Base-by-base conservation (phyloP, 2,888 invertebrate species). In the Unio delphinus region DNA sequence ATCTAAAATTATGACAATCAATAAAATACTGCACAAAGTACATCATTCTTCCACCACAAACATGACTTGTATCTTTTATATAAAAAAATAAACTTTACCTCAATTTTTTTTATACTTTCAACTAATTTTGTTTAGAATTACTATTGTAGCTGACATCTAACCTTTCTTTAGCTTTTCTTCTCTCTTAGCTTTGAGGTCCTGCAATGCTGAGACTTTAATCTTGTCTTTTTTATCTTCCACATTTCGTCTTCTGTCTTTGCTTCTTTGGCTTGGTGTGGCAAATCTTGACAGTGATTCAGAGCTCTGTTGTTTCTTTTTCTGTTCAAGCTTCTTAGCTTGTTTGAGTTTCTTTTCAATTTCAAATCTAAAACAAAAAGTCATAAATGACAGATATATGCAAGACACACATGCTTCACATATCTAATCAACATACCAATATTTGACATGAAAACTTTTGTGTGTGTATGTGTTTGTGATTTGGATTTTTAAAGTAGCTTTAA, bases 301-400 rank as follows among this genome's bases (percentile, higher is more conserved):
- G 65, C 90, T 91, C 73, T 91, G 91, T 57, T 73, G 73, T 69
- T 92, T 91, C 84, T 92, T 93, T 70, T 90, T 89, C 73, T 90
- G 91, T 90, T 95, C 95, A 65, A 94, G 93, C 81, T 94, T 94
- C 80, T 94, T 94, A 0, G 96, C 96, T 76, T 96, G 92, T 34
- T 96, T 93, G 3, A 98, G 91, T 88, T 98, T 98, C 73, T 97
- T 94, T 87, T 98, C 97, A 70, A 98, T 98, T 90, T 98, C 98
- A 93, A 97, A 98, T 82, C 95, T 93, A 8, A 72, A 63, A 30
- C 18, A 28, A 61, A 20, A 67, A n/a, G 34, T 28, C n/a, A 26
- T 8, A 28, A 61, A 15, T 45, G 11, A 45, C 45, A 45, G 45
- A 45, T 15, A 3, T 45, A 11, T 34, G 7, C 45, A 45, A 1